Percentiles rank a stretch among this genome's conserved stretches.
phyloP scores from a whole-genome alignment of 2,113 vertebrate genomes.

The Merops nubicus region DNA sequence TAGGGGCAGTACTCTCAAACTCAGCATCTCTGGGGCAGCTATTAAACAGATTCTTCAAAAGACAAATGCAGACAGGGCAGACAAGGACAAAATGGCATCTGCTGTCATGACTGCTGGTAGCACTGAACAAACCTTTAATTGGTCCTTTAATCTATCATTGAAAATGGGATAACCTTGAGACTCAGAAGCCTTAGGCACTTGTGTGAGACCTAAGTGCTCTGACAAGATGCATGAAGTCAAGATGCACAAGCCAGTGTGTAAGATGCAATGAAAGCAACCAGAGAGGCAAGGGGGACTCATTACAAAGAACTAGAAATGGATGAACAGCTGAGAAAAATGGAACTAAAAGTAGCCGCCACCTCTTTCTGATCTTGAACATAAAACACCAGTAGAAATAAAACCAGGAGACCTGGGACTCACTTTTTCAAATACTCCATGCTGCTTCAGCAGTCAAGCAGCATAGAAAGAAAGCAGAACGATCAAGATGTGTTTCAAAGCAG shows the following conservation, averaged over 20 bases:
- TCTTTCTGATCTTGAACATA: not conserved
- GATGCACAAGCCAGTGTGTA: accelerated
- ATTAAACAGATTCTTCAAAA: not conserved
- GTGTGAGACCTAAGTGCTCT: not conserved
- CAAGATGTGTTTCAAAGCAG: not conserved
- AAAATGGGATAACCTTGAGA: not conserved
- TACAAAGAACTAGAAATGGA: not conserved
- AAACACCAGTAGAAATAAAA: not conserved
- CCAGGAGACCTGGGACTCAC: not conserved
- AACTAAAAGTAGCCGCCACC: not conserved
- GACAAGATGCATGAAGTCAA: not conserved
- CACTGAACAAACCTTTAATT: not conserved
- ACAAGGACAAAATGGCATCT: not conserved
- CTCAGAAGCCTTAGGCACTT: not conserved
- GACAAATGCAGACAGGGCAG: not conserved
- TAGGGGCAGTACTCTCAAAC: not conserved
- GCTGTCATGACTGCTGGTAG: not conserved
- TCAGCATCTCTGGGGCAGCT: not conserved
- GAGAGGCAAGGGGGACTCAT: not conserved
- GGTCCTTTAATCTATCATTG: not conserved
- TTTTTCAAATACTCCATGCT: not conserved
- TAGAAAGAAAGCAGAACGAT: not conserved
- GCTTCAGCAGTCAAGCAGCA: not conserved
- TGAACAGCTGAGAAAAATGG: not conserved
- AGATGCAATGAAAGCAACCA: not conserved